A percentile compares a stretch with the other conserved stretches of the same genome.
phyloP scores from a whole-genome alignment of 2,797 vertebrate species.

The Sitta carolinensis region DNA sequence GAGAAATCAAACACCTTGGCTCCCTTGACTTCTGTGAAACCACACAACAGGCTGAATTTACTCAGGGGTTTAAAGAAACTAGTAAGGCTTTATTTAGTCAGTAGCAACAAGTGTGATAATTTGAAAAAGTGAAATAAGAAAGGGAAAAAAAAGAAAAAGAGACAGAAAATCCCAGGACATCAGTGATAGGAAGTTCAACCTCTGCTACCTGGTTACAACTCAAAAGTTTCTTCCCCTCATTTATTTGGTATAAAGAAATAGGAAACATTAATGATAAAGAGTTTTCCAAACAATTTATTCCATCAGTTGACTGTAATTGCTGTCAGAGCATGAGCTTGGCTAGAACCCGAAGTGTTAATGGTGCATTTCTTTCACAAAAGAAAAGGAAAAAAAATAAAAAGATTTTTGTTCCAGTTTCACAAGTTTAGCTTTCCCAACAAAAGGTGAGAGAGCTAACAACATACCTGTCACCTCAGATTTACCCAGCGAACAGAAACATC shows the following conservation, averaged over 20 bases:
- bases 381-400: not conserved
- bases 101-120: constrained; percentile 22
- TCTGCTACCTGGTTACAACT: not conserved
- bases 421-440: constrained; percentile 38
- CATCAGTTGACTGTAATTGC: constrained; percentile 27
- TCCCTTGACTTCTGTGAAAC: not conserved
- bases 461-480: not conserved
- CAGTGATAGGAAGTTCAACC: not conserved
- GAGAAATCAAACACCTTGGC: not conserved
- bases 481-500: not conserved
- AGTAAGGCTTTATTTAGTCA: not conserved
- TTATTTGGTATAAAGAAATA: not conserved
- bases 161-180: not conserved
- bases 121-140: not conserved
- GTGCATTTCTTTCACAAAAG: constrained; percentile 38
- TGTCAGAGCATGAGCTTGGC: constrained; percentile 32
- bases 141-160: fast-evolving
- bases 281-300: constrained; percentile 47
- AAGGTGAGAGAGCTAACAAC: not conserved
- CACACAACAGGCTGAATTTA: not conserved
- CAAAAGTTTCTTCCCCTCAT: not conserved
- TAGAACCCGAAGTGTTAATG: constrained; percentile 27
- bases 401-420: constrained; percentile 24
- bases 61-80: not conserved
- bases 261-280: constrained; percentile 26